A percentile compares a stretch with the other conserved stretches of the same genome.
Evolutionary conservation across 2,113 vertebrate species (phyloP).

Genomic region (Neotoma lepida): DNA sequence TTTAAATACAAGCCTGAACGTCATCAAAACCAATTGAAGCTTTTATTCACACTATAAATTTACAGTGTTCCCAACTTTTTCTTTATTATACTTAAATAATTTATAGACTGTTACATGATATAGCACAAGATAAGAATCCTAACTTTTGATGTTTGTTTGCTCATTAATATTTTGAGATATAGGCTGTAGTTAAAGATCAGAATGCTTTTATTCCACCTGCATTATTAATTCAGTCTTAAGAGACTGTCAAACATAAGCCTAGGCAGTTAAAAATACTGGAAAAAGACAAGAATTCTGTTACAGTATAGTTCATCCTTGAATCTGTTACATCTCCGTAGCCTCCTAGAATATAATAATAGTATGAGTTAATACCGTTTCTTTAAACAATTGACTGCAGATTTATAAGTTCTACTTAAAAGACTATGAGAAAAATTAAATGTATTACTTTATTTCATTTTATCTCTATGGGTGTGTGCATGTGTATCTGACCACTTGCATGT

Average conservation of each 20-base stretch:
- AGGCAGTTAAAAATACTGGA: not conserved
- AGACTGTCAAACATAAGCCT: not conserved
- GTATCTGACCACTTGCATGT: not conserved
- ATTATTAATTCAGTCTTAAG: not conserved
- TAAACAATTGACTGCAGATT: not conserved
- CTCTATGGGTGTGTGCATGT: not conserved
- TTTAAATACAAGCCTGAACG: not conserved
- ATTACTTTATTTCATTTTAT: not conserved
- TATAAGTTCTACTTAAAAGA: not conserved
- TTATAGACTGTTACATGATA: not conserved
- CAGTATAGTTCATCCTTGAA: not conserved
- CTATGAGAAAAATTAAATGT: not conserved
- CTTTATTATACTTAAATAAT: slow-evolving; percentile 19
- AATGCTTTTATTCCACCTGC: not conserved
- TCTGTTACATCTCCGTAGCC: not conserved
- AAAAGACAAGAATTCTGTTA: not conserved
- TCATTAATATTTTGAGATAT: not conserved
- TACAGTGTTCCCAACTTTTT: not conserved
- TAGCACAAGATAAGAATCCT: not conserved
- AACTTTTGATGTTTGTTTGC: not conserved
- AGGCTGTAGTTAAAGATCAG: not conserved
- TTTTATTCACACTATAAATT: not conserved
- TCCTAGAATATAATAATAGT: not conserved
- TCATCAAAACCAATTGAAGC: not conserved
- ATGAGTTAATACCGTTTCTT: not conserved